These are phyloP conservation scores for Heliothis subflexa DNA, from an alignment of 1,140 invertebrate genomes.

Conservation along the genomic window DNA sequence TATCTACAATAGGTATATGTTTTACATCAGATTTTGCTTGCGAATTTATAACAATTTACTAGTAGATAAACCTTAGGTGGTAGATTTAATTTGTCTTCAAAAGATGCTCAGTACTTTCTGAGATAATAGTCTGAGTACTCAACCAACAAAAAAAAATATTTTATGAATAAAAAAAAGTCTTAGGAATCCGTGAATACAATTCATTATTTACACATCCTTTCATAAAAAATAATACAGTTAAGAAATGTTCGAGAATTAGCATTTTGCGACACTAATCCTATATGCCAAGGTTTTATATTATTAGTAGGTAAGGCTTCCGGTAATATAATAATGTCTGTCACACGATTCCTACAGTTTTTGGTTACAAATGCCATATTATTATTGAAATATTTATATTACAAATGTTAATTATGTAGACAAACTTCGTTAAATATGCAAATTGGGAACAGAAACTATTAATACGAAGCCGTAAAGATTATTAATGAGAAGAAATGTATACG, in stretches of 20 bases:
- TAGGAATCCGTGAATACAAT: background rate
- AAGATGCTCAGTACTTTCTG: too few relatives aligned
- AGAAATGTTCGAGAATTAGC: constrained; percentile 4
- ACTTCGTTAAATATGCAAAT: constrained; percentile 23
- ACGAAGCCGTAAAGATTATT: constrained; percentile 5
- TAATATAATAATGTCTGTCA: constrained; percentile 13
- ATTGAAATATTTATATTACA: background rate
- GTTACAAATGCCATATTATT: constrained; percentile 12
- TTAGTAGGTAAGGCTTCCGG: constrained; percentile 31
- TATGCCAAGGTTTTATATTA: constrained; percentile 20
- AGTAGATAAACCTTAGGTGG: too few relatives aligned
- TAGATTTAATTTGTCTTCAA: too few relatives aligned
- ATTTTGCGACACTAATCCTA: constrained; percentile 31
- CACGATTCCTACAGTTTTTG: constrained; percentile 14
- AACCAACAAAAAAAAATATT: background rate
- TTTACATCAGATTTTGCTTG: too few relatives aligned
- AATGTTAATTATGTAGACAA: background rate
- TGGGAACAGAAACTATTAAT: background rate
- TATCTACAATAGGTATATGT: background rate
- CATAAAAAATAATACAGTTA: constrained; percentile 12
- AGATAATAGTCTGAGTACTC: too few relatives aligned
- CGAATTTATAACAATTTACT: too few relatives aligned
- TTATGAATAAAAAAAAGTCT: background rate
- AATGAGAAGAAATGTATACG: constrained; percentile 7
- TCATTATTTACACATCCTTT: constrained; percentile 26